These are phyloP conservation scores for Clunio marinus DNA, from an alignment of 2,888 invertebrate genomes.

Conservation along the genomic window DNA sequence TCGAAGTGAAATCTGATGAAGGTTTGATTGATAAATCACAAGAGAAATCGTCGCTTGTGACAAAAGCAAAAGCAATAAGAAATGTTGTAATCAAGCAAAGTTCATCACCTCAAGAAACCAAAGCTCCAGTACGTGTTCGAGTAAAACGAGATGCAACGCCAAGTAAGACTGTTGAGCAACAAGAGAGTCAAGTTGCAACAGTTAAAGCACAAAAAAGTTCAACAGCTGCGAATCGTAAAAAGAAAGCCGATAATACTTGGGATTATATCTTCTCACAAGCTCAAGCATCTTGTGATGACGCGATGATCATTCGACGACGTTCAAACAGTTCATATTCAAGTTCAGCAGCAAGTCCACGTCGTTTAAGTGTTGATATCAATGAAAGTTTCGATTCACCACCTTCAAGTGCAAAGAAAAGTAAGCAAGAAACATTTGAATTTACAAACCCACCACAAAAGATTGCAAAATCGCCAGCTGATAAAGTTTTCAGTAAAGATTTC, in stretches of 20 bases:
- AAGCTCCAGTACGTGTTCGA: conserved; percentile 46
- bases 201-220: background rate
- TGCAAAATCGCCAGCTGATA: conserved; percentile 17
- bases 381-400: conserved; percentile 39
- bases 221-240: conserved; percentile 40
- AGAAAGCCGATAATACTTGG: conserved; percentile 47
- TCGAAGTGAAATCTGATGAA: conserved; percentile 41
- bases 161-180: conserved; percentile 48
- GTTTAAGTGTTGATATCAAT: conserved; percentile 55
- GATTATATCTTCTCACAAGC: conserved; percentile 60
- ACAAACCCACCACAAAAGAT: conserved; percentile 46
- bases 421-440: conserved; percentile 47
- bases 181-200: conserved; percentile 43
- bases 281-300: conserved; percentile 61
- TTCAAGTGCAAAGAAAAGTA: conserved; percentile 41
- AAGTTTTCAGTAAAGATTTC: conserved; percentile 41
- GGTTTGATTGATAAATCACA: conserved; percentile 48
- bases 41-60: conserved; percentile 54
- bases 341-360: conserved; percentile 61
- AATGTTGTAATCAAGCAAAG: conserved; percentile 56
- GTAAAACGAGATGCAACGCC: conserved; percentile 45
- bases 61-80: conserved; percentile 60
- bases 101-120: conserved; percentile 52
- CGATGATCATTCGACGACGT: conserved; percentile 74
- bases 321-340: conserved; percentile 80